Percentiles rank a stretch among this genome's conserved stretches.
Conservation (phyloP, 2,797 vertebrate genomes). For the Chiloscyllium punctatum region DNA sequence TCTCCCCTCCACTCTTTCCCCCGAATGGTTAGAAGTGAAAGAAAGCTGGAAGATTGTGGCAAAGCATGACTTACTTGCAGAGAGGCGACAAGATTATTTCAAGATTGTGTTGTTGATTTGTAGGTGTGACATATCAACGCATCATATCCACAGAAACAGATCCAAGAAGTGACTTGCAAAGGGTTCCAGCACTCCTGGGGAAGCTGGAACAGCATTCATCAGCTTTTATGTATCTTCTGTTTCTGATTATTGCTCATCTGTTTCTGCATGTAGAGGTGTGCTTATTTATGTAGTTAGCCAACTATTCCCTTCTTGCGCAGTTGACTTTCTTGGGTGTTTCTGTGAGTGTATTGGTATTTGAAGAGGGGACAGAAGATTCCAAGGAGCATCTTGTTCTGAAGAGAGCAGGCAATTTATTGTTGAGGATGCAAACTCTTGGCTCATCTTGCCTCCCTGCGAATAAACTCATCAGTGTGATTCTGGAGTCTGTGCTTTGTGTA, state of each 20-base stretch:
- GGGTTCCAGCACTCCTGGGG: not conserved
- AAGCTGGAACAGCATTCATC: conserved; percentile 46
- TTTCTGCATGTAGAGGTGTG: not conserved
- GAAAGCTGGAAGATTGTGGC: not conserved
- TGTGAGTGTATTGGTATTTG: not conserved
- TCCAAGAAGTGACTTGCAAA: not conserved
- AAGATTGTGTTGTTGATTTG: not conserved
- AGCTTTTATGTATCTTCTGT: not conserved
- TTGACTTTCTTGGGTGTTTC: not conserved
- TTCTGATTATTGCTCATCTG: not conserved
- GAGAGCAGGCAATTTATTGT: not conserved
- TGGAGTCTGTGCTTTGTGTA: not conserved
- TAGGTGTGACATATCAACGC: not conserved
- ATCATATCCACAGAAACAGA: not conserved
- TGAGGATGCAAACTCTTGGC: not conserved
- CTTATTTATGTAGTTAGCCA: not conserved
- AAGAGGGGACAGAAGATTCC: not conserved
- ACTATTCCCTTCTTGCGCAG: not conserved
- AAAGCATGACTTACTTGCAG: not conserved
- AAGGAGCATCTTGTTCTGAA: not conserved
- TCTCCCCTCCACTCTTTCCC: no score
- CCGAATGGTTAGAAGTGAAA: not conserved
- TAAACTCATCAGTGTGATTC: not conserved
- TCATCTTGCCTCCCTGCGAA: not conserved
- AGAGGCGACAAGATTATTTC: not conserved